A percentile compares a stretch with the other conserved stretches of the same genome.
Evolutionary conservation across 2,888 invertebrate genomes (phyloP).

Genomic region (Cancer borealis): DNA sequence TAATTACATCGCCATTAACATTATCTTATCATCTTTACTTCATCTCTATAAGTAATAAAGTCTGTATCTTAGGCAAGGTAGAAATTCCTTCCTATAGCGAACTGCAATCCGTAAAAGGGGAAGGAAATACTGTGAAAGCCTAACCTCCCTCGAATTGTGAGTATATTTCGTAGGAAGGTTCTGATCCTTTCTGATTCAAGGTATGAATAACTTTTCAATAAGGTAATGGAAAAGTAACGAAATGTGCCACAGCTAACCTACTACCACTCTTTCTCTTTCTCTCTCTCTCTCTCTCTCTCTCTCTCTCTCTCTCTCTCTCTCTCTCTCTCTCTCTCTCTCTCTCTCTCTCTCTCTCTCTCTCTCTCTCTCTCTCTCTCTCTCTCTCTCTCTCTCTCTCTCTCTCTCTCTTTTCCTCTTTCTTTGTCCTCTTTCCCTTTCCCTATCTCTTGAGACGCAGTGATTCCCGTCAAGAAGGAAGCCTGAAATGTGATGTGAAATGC

Average conservation of each 20-base stretch:
- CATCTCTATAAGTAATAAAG: not conserved
- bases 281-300: not conserved
- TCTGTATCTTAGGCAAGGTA: not conserved
- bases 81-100: not conserved
- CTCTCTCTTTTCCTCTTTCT: not conserved
- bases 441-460: not conserved
- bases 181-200: not conserved
- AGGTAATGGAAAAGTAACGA: constrained; percentile 1
- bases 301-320: not conserved
- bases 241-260: not conserved
- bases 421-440: not conserved
- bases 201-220: not conserved
- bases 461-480: not conserved
- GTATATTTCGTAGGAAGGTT: not conserved
- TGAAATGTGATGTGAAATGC: not conserved
- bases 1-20: not conserved
- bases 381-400: not conserved
- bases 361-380: constrained; percentile 40
- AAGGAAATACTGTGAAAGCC: not conserved
- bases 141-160: not conserved
- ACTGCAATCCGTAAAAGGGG: not conserved
- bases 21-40: not conserved
- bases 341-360: constrained; percentile 25
- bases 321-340: constrained; percentile 41
- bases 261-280: not conserved